phyloP scores from a whole-genome alignment of 2,113 vertebrate genomes.

The Trichomycterus rosablanca region DNA sequence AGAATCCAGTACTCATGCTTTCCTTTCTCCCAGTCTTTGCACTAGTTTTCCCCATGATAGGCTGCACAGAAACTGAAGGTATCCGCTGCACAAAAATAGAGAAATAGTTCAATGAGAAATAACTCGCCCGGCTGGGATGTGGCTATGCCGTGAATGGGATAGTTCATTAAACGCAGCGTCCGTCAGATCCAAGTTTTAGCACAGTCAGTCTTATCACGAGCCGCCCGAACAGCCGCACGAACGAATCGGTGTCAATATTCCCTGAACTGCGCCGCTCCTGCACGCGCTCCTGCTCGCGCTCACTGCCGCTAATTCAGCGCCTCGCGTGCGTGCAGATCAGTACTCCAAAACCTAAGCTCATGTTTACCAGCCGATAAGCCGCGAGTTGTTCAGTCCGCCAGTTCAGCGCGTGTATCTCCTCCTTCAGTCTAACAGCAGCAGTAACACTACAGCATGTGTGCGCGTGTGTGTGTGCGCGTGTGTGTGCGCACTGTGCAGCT shows the following conservation, averaged over 20 bases:
- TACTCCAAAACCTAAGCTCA: background rate
- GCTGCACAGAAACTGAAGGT: too few relatives aligned
- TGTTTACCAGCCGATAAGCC: background rate
- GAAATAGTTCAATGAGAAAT: too few relatives aligned
- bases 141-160: too few relatives aligned
- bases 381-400: background rate
- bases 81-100: too few relatives aligned
- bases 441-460: too few relatives aligned
- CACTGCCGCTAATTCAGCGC: background rate
- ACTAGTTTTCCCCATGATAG: background rate
- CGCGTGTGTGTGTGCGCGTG: too few relatives aligned
- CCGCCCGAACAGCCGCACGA: background rate
- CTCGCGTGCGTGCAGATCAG: background rate
- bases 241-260: background rate
- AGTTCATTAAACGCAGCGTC: too few relatives aligned
- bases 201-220: background rate
- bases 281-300: background rate
- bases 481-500: background rate
- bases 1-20: slow-evolving; percentile 68
- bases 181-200: background rate
- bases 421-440: background rate
- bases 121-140: too few relatives aligned
- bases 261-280: background rate
- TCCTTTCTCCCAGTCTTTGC: slow-evolving; percentile 53
- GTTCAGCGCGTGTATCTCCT: background rate